Percentiles rank a stretch among this genome's conserved stretches.
These are phyloP conservation scores for Salticus scenicus DNA, from an alignment of 2,888 invertebrate genomes.

Conservation along the genomic window DNA sequence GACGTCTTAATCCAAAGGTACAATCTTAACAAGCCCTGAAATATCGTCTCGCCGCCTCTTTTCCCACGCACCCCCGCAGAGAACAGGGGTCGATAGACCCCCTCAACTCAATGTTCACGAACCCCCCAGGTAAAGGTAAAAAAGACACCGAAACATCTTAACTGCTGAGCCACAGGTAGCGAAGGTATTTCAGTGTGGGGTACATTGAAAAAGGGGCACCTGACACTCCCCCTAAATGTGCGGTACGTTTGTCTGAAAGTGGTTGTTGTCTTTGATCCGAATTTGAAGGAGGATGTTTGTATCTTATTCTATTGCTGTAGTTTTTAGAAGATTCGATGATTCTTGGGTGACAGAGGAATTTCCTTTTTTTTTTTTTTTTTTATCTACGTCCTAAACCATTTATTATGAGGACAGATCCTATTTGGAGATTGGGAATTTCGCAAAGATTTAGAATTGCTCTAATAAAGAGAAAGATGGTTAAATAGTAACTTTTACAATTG, in stretches of 20 bases:
- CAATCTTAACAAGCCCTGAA: slow-evolving; percentile 57
- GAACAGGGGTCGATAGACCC: slow-evolving; percentile 31
- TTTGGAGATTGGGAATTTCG: too few species aligned
- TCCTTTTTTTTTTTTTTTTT: not conserved
- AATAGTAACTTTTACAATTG: too few species aligned
- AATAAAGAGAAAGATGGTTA: too few species aligned
- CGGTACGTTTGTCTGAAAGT: not conserved
- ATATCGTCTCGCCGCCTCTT: slow-evolving; percentile 41
- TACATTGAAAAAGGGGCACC: not conserved
- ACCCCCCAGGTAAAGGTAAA: slow-evolving; percentile 12
- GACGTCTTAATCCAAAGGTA: slow-evolving; percentile 46
- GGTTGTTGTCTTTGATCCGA: not conserved
- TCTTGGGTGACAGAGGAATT: not conserved
- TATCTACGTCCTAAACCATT: not conserved
- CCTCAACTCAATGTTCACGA: not conserved
- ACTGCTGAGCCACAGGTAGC: slow-evolving; percentile 12
- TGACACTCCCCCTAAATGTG: not conserved
- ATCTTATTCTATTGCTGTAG: not conserved
- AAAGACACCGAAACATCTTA: slow-evolving; percentile 23
- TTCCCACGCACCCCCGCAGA: slow-evolving; percentile 63
- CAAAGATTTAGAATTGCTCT: too few species aligned
- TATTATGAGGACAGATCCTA: not conserved
- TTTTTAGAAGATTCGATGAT: not conserved
- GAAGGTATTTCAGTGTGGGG: not conserved
- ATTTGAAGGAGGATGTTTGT: not conserved